Base-by-base conservation (phyloP, 2,797 vertebrate genomes). In the Pipistrellus nathusii region DNA sequence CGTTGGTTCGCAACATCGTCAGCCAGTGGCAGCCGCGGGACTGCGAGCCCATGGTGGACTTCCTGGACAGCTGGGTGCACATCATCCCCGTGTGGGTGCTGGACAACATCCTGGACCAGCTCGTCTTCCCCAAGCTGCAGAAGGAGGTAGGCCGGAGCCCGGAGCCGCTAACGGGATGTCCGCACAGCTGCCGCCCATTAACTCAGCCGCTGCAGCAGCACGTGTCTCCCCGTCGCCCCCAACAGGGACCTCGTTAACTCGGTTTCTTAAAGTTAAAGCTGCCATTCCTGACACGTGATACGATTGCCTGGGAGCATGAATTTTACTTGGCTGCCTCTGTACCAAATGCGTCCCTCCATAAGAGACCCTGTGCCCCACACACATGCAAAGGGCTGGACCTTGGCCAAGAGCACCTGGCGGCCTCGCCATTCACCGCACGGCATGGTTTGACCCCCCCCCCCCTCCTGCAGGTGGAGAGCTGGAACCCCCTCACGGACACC, bases 401-500 rank as follows among this genome's bases (percentile, higher is more conserved):
- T 0, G 0, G 38, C 38, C 53, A 17, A 30, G 62, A 55, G 46
- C 32, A 2, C 2, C 0, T 1, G 23, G 41, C 76, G 5, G 5
- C 20, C 13, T 8, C 0, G 6, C 73, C 9, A 1, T 21, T 4
- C 27, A 14, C 7, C 2, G 3, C 13, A n/a, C 17, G 32, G 44
- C 27, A 32, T 13, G 18, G 0, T 12, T 11, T 1, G 46, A 13
- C 32, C 2, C 23, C 23, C 9, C 4, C 30, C 0, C 9, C 4
- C 23, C 18, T 35, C 21, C 51, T 23, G 17, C 3, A 99, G 99
- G 99, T 99, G 64, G 99, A 99, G 83, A 99, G 30, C 98, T 99
- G 99, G 99, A 99, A 99, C 95, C 99, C 99, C 0, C 97, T 99
- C 97, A 99, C 99, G 0, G 99, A 99, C 98, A 99, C 99, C 0